These are phyloP conservation scores for Hedya salicella DNA, from an alignment of 2,888 invertebrate species.

Conservation along the genomic window DNA sequence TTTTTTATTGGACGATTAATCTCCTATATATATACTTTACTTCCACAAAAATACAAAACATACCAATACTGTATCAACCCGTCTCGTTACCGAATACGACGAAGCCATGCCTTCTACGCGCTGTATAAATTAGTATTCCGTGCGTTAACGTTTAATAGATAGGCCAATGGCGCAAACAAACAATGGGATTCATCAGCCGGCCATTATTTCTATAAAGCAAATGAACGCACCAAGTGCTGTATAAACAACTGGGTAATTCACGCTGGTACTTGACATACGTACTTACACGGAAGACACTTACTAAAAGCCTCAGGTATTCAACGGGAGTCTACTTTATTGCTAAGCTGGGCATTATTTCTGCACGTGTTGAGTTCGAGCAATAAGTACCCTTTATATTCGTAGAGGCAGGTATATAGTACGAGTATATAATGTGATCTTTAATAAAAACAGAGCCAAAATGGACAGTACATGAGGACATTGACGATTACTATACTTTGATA, in stretches of 20 bases:
- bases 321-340: conserved; percentile 41
- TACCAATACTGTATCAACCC: too few species aligned
- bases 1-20: too few species aligned
- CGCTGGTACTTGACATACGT: conserved; percentile 36
- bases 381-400: not conserved
- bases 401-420: not conserved
- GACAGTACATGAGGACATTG: too few species aligned
- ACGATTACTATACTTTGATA: too few species aligned
- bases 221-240: conserved; percentile 34
- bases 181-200: conserved; percentile 28
- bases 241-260: conserved; percentile 40
- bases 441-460: not conserved
- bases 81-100: too few species aligned
- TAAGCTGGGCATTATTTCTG: conserved; percentile 20
- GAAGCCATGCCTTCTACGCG: not conserved
- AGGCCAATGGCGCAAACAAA: conserved; percentile 32
- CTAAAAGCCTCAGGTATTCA: conserved; percentile 38
- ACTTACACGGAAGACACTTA: conserved; percentile 41
- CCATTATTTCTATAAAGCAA: conserved; percentile 32
- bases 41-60: too few species aligned
- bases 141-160: conserved; percentile 20
- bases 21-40: too few species aligned
- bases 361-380: not conserved
- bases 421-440: not conserved
- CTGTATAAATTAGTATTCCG: conserved; percentile 16